Base-by-base conservation (phyloP, 23 tunicate species). In the Pegea sp. region DNA sequence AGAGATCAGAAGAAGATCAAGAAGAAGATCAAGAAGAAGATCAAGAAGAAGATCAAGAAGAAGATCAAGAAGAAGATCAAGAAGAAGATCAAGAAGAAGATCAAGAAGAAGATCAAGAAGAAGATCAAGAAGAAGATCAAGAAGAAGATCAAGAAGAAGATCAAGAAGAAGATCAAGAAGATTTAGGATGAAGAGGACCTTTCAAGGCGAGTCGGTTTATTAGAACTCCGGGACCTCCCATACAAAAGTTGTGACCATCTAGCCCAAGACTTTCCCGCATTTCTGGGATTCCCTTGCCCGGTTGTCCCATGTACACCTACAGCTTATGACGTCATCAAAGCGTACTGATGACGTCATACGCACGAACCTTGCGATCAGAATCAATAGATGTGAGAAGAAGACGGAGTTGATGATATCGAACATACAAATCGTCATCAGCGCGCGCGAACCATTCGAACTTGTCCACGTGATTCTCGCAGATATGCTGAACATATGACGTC, bases 241-340 rank as follows among this genome's bases (percentile, higher is more conserved):
- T 84, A 54, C 95, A 84, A 66, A 84, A 84, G 33, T 84, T 84
- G 67, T 84, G 95, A 28, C 95, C 95, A n/a, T 68, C 44, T 34
- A 84, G 68, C 26, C 95, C 95, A 53, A 84, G 74, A 33, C 48
- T 62, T 8, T 61, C 76, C 11, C 84, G 61, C 24, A 84, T 70
- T 64, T 84, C 95, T 5, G 84, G 84, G 4, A 73, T 72, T 5
- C 95, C 95, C 38, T 84, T 77, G 5, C 95, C 95, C 22, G 81
- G 95, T 58, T 84, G 95, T 19, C 95, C 95, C 95, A 84, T 84
- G 84, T 73, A 84, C 21, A 84, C 68, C 88, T 76, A 63, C 20
- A 29, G 24, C 5, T 23, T 1, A 24, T 20, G 25, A 46, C n/a
- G n/a, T n/a, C n/a, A n/a, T n/a, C n/a, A n/a, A n/a, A 38, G 16